Conservation (phyloP, 2,797 vertebrate species). For the Gorsachius magnificus region DNA sequence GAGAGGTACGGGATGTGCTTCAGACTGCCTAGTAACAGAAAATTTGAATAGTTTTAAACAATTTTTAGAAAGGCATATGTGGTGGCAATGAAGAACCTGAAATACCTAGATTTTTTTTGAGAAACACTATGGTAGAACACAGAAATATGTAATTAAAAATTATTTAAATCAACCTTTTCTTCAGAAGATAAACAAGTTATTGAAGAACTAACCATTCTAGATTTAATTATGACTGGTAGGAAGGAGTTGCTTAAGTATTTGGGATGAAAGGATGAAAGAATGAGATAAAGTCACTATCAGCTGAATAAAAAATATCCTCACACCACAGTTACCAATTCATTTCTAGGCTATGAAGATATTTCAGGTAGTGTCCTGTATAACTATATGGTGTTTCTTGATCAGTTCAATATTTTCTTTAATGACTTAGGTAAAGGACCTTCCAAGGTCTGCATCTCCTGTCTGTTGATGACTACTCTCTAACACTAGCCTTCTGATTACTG, state of each 20-base stretch:
- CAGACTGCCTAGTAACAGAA: background rate
- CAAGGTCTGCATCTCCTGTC: background rate
- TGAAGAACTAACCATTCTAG: background rate
- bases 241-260: background rate
- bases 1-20: background rate
- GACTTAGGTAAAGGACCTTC: background rate
- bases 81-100: background rate
- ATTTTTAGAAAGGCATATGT: background rate
- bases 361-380: background rate
- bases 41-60: background rate
- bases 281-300: background rate
- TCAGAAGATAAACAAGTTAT: background rate
- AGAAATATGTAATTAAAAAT: background rate
- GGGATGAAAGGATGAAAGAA: background rate
- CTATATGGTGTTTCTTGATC: background rate
- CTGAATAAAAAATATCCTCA: background rate
- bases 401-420: background rate
- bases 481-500: rapidly evolving
- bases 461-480: background rate
- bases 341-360: background rate
- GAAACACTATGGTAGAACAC: background rate
- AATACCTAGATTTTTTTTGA: background rate
- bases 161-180: background rate
- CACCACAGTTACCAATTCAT: background rate
- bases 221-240: background rate